Percentiles rank a stretch among this genome's conserved stretches.
These are phyloP conservation scores for Drosophila sp. DNA, from an alignment of 1,140 invertebrate species.

Conservation along the genomic window DNA sequence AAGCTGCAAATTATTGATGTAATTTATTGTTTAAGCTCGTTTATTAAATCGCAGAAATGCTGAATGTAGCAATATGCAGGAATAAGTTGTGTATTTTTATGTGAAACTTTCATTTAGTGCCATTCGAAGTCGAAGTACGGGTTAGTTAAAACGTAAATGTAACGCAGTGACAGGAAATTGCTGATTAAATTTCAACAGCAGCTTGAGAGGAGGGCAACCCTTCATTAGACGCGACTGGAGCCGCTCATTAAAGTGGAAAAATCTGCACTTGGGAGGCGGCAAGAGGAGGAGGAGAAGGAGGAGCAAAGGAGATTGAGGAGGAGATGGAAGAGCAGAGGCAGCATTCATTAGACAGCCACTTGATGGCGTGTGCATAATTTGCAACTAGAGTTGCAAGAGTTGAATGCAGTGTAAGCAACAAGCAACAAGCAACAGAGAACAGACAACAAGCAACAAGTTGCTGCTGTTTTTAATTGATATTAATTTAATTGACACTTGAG, in stretches of 20 bases:
- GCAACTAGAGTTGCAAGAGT: slow-evolving; percentile 46
- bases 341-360: slow-evolving; percentile 58
- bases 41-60: too few relatives aligned
- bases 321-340: slow-evolving; percentile 18
- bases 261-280: slow-evolving; percentile 33
- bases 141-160: slow-evolving; percentile 15
- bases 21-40: too few relatives aligned
- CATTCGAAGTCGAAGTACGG: slow-evolving; percentile 1
- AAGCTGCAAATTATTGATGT: too few relatives aligned
- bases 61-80: too few relatives aligned
- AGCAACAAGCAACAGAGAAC: slow-evolving; percentile 51
- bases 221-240: slow-evolving; percentile 63
- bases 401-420: slow-evolving; percentile 31
- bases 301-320: too few relatives aligned
- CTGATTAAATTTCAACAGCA: slow-evolving; percentile 64
- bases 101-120: slow-evolving; percentile 24
- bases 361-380: slow-evolving; percentile 79
- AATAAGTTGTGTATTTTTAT: not conserved
- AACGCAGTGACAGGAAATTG: slow-evolving; percentile 64
- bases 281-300: not conserved
- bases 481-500: slow-evolving; percentile 81
- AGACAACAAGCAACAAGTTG: slow-evolving; percentile 70
- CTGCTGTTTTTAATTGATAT: slow-evolving; percentile 79
- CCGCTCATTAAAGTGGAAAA: slow-evolving; percentile 54
- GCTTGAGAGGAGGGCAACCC: slow-evolving; percentile 50